Percentiles rank a stretch among this genome's conserved stretches.
phyloP scores from a whole-genome alignment of 2,888 invertebrate species.

The Allygus modestus region DNA sequence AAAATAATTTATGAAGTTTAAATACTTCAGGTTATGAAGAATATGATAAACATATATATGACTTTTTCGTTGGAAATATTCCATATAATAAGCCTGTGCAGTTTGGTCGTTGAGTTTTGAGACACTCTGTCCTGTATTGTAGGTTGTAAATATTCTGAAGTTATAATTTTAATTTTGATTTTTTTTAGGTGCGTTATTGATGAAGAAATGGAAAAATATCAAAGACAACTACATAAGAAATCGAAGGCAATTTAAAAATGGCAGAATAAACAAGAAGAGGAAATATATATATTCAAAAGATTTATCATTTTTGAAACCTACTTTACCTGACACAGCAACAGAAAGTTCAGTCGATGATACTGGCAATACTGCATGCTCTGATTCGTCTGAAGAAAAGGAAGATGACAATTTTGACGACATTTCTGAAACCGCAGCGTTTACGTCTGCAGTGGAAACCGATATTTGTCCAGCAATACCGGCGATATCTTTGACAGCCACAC shows the following conservation, averaged over 20 bases:
- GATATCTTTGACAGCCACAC: neutral
- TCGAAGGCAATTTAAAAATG: neutral
- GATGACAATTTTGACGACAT: neutral
- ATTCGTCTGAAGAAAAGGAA: neutral
- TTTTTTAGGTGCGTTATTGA: neutral
- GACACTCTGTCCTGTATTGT: too few relatives aligned
- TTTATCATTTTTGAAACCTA: neutral
- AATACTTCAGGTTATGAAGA: too few relatives aligned
- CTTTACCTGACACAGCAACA: neutral
- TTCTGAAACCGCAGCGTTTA: neutral
- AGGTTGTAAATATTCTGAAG: too few relatives aligned
- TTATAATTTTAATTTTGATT: neutral
- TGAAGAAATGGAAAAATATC: slow-evolving; percentile 28
- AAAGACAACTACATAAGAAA: slow-evolving; percentile 11
- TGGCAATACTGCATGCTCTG: neutral
- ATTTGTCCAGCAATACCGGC: neutral
- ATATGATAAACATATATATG: too few relatives aligned
- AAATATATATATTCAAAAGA: neutral
- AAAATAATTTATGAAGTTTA: too few relatives aligned
- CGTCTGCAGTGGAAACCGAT: neutral
- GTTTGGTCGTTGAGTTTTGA: too few relatives aligned
- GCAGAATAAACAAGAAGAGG: neutral
- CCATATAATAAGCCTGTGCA: too few relatives aligned
- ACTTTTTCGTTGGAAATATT: too few relatives aligned
- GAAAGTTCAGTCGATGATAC: neutral